Base-by-base conservation (phyloP, 2,113 vertebrate species). In the Andinoacara biseriatus region DNA sequence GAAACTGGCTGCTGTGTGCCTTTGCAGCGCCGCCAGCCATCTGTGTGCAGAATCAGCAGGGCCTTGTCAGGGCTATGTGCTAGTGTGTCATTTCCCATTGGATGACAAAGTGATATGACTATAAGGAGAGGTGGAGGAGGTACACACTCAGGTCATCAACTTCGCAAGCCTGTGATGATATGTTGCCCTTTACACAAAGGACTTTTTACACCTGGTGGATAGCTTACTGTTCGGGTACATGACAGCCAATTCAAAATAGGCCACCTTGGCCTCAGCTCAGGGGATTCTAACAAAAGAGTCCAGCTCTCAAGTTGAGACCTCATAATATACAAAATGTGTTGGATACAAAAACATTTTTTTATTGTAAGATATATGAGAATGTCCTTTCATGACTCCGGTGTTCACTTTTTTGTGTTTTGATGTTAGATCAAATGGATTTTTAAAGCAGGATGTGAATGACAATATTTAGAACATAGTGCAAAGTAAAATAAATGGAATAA, bases 161-260 rank as follows among this genome's bases (percentile, higher is more conserved):
- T 93, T 85, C 86, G 86, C 89, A 84, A 90, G 86, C 84, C 87
- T 81, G 78, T 86, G 91, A 93, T 94, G 93, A 94, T 92, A 92
- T 86, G 89, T 84, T 92, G 89, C 91, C 92, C 93, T 92, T 90
- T 86, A 86, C 86, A 90, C 91, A 91, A 89, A 92, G 89, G 91
- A 90, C 92, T 91, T 38, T 58, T 77, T 78, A 81, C 92, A 91
- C 87, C 87, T 85, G 67, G 76, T 24, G 69, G 83, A 82, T 57
- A 49, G 63, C 80, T 81, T 40, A 54, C 85, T 89, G 86, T 65
- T 88, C 80, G 43, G 83, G 54, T 85, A 84, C 81, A 79, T 81
- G 88, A 91, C 87, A 94, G 86, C 76, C 29, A 43, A 89, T 83
- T 91, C 63, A 75, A 90, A 91, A 83, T 69, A 86, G 90, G 91